Evolutionary conservation across 2,888 invertebrate species (phyloP), one percentile per base, ranked within the genome.

Genomic region (Sicus ferrugineus): DNA sequence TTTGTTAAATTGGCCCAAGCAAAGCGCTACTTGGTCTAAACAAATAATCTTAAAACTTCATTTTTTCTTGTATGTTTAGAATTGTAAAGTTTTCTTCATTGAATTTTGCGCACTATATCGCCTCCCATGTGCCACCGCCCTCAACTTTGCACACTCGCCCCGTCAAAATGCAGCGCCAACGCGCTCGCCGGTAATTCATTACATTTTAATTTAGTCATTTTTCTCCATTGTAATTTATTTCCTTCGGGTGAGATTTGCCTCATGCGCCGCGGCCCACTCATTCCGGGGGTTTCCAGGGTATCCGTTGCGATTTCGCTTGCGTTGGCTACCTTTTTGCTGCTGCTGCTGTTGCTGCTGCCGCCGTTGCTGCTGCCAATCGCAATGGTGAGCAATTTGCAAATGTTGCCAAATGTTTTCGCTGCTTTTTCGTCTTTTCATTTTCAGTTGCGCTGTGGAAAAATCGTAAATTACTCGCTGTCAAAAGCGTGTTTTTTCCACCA

Each of bases 151-250:
- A 5, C 34, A 5, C n/a, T 42, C 42, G n/a, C 16, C 5, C 42
- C 42, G 11, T 2, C 19, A 1, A 1, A 0, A 6, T 9, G 46
- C 46, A n/a, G 46, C 2, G 11, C 7, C 7, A 14, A n/a, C 11
- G 46, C n/a, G 21, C 23, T 23, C 28, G n/a, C 56, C 42, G 66
- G 74, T 76, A 75, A 76, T 76, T 76, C 75, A 75, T 76, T 73
- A 72, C 73, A 70, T 75, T 76, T 77, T 76, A 76, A 76, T 77
- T 77, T 76, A 70, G 63, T 38, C 54, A 46, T 67, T 69, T 64
- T 58, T 54, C 61, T 77, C 74, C 77, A 74, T 69, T 72, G 78
- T 75, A 75, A 80, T 80, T 80, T 80, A 80, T 80, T 81, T 42
- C 56, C n/a, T 31, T 21, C 50, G n/a, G 42, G 31, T 70, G 70